Evolutionary conservation across 2,888 invertebrate genomes (phyloP).

Genomic region (Julus scanicus): DNA sequence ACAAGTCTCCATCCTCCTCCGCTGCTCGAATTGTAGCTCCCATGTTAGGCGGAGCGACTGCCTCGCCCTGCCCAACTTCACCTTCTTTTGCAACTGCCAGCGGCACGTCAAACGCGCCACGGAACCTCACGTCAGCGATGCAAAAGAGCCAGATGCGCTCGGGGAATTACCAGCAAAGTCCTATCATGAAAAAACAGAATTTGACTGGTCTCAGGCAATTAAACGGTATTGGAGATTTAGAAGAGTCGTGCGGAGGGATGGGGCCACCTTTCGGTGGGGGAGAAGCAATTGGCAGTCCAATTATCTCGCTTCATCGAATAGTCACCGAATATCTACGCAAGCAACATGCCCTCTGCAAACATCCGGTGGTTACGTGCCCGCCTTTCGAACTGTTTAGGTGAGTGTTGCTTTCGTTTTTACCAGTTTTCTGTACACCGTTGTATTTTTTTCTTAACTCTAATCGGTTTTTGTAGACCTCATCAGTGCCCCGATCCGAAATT

Average conservation of each 20-base stretch:
- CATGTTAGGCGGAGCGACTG: not conserved
- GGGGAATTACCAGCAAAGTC: constrained; percentile 60
- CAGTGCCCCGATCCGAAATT: constrained; percentile 91
- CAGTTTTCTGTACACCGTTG: not conserved
- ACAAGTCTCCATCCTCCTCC: not conserved
- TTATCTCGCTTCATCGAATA: constrained; percentile 86
- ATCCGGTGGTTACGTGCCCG: constrained; percentile 97
- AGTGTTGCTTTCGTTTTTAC: constrained; percentile 65
- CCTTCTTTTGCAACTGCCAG: not conserved
- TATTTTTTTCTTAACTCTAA: not conserved
- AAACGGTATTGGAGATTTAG: constrained; percentile 60
- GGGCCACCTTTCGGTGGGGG: constrained; percentile 46
- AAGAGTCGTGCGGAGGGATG: constrained; percentile 50
- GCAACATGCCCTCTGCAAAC: constrained; percentile 97
- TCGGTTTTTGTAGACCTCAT: constrained; percentile 78
- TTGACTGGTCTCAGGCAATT: not conserved
- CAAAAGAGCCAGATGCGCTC: constrained; percentile 60
- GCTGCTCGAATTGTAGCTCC: not conserved
- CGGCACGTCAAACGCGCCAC: not conserved
- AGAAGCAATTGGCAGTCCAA: constrained; percentile 62
- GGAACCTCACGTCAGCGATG: constrained; percentile 49
- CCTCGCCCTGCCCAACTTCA: not conserved
- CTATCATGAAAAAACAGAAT: constrained; percentile 59
- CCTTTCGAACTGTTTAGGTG: constrained; percentile 92
- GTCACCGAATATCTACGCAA: constrained; percentile 96